Evolutionary conservation across 1,140 invertebrate species (phyloP).

Genomic region (Lasioglossum albipes): DNA sequence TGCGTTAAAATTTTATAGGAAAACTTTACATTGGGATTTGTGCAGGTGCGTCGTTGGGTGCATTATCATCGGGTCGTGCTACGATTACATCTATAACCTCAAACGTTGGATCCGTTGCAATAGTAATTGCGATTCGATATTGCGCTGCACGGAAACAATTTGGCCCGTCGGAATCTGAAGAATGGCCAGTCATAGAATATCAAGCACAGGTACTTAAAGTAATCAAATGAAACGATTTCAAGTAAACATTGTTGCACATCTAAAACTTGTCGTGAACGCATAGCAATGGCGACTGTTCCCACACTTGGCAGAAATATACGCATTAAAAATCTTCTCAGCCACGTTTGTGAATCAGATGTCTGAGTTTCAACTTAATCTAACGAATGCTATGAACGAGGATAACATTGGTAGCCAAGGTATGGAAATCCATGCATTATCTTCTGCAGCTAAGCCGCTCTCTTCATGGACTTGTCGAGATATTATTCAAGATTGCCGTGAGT

Average conservation of each 20-base stretch:
- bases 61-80: conserved; percentile 90
- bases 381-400: conserved; percentile 61
- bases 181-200: conserved; percentile 95
- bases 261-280: conserved; percentile 29
- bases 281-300: conserved; percentile 96
- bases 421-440: conserved; percentile 96
- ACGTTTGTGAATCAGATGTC: conserved; percentile 70
- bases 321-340: conserved; percentile 86
- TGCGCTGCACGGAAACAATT: conserved; percentile 95
- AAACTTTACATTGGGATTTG: conserved; percentile 32
- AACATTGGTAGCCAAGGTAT: conserved; percentile 73
- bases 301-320: conserved; percentile 90
- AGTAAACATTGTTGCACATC: conserved; percentile 22
- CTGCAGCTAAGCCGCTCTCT: conserved; percentile 91
- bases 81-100: conserved; percentile 87
- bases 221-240: neutral
- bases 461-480: conserved; percentile 91
- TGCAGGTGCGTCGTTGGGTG: conserved; percentile 89
- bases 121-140: conserved; percentile 94
- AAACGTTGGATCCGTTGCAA: conserved; percentile 85
- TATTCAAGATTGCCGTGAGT: conserved; percentile 94
- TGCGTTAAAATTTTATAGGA: neutral
- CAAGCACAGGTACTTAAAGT: conserved; percentile 87
- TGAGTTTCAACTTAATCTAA: conserved; percentile 67
- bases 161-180: conserved; percentile 83